Percentiles rank a stretch among this genome's conserved stretches.
Conservation (phyloP, 2,797 vertebrate species). For the Toxotes lorentzi region DNA sequence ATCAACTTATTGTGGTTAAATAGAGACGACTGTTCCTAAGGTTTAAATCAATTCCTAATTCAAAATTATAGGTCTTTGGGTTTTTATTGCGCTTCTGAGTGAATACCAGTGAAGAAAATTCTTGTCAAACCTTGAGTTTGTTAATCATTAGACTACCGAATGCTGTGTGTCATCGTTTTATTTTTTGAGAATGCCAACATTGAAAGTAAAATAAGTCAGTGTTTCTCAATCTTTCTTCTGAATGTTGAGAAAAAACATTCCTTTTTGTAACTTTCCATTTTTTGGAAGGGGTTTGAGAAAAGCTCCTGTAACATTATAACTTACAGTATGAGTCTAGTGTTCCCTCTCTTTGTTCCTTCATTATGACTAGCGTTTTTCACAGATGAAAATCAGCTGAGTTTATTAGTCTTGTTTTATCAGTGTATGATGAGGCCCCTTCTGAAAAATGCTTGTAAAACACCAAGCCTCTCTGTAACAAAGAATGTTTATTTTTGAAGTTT, state of each 20-base stretch:
- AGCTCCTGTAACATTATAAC: conserved; percentile 14
- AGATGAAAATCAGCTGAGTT: conserved; percentile 69
- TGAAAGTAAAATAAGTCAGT: conserved; percentile 14
- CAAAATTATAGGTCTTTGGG: conserved; percentile 30
- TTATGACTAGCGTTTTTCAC: conserved; percentile 60
- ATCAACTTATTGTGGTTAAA: conserved; percentile 45
- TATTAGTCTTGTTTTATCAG: conserved; percentile 76
- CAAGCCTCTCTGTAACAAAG: conserved; percentile 61
- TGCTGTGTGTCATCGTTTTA: conserved; percentile 23
- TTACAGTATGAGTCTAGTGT: conserved; percentile 25
- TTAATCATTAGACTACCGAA: conserved; percentile 31
- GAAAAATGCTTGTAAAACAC: conserved; percentile 82
- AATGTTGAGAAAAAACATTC: neutral
- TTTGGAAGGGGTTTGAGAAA: neutral
- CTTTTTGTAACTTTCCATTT: conserved; percentile 7
- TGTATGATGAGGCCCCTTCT: conserved; percentile 76
- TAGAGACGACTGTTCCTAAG: conserved; percentile 22
- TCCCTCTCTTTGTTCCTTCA: conserved; percentile 49
- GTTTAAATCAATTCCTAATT: conserved; percentile 43
- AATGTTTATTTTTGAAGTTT: conserved; percentile 69
- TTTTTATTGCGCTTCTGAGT: conserved; percentile 31
- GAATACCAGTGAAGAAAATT: conserved; percentile 22
- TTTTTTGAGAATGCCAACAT: conserved; percentile 13
- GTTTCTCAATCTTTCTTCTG: neutral
- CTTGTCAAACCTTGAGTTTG: conserved; percentile 14